A percentile compares a stretch with the other conserved stretches of the same genome.
These are phyloP conservation scores for Drosophila kuntzei DNA, from an alignment of 2,888 invertebrate genomes.

Conservation along the genomic window DNA sequence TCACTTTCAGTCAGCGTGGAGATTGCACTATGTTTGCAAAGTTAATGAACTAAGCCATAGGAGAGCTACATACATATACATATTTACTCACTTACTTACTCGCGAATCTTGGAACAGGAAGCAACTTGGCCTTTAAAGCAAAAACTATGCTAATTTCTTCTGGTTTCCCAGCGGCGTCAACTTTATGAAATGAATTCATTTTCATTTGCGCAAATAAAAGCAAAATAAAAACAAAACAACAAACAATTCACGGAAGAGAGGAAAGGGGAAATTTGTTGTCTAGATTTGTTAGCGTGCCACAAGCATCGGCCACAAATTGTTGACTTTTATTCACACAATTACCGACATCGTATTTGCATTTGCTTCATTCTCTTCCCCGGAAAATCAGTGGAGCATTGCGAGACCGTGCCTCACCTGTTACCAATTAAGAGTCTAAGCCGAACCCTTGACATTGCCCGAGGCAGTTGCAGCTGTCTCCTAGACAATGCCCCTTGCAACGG, in stretches of 20 bases:
- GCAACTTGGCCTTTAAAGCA: slow-evolving; percentile 34
- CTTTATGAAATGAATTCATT: slow-evolving; percentile 73
- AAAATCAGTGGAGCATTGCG: slow-evolving; percentile 37
- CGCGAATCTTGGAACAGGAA: slow-evolving; percentile 59
- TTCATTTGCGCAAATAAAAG: slow-evolving; percentile 35
- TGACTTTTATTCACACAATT: slow-evolving; percentile 81
- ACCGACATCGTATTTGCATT: slow-evolving; percentile 63
- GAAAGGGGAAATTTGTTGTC: slow-evolving; percentile 28
- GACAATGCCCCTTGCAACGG: slow-evolving; percentile 17
- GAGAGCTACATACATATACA: slow-evolving; percentile 4
- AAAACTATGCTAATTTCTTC: slow-evolving; percentile 71
- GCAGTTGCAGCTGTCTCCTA: slow-evolving; percentile 7
- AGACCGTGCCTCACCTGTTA: slow-evolving; percentile 58
- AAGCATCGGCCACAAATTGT: slow-evolving; percentile 65
- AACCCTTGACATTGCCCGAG: slow-evolving; percentile 51
- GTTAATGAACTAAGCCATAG: slow-evolving; percentile 68
- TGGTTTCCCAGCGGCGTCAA: slow-evolving; percentile 51
- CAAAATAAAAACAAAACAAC: slow-evolving; percentile 15
- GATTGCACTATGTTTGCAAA: slow-evolving; percentile 43
- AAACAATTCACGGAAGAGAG: slow-evolving; percentile 29
- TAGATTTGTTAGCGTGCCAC: slow-evolving; percentile 66
- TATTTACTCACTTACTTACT: slow-evolving; percentile 7
- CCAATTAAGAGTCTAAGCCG: slow-evolving; percentile 45
- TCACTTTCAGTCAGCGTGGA: slow-evolving; percentile 53
- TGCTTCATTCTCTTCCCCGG: slow-evolving; percentile 15